Evolutionary conservation across 2,888 invertebrate genomes (phyloP).

Genomic region (Cinara cedri): DNA sequence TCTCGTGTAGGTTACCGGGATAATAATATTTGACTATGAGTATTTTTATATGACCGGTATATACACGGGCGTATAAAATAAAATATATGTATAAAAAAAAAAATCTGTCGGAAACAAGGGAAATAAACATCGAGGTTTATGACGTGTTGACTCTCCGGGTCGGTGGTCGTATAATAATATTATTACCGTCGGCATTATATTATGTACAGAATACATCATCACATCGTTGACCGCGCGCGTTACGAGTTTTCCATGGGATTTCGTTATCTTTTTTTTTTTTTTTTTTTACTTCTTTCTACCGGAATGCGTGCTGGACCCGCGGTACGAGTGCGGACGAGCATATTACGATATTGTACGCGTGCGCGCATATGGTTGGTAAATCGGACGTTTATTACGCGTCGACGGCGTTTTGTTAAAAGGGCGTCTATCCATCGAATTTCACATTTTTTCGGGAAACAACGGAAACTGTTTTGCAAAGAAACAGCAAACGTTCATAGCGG

Average conservation of each 20-base stretch:
- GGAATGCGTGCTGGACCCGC: constrained; percentile 1
- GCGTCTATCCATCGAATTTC: too few relatives aligned
- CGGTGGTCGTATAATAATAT: constrained; percentile 38
- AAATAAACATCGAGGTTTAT: constrained; percentile 50
- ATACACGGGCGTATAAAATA: not conserved
- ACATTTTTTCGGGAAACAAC: too few relatives aligned
- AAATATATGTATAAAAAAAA: too few relatives aligned
- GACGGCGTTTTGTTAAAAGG: too few relatives aligned
- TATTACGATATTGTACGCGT: too few relatives aligned
- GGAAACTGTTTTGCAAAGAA: too few relatives aligned
- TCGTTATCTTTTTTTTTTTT: not conserved
- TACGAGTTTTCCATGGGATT: constrained; percentile 39
- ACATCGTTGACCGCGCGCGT: not conserved
- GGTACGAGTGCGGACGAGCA: too few relatives aligned
- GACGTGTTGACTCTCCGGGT: constrained; percentile 35
- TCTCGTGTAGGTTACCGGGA: too few relatives aligned
- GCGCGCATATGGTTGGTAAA: constrained; percentile 23
- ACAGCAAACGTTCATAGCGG: too few relatives aligned
- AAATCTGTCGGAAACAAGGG: constrained; percentile 37
- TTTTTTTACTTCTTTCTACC: not conserved
- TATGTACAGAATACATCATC: not conserved
- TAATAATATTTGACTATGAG: not conserved
- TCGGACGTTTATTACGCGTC: constrained; percentile 37
- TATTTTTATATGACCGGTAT: not conserved
- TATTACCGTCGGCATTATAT: not conserved